Conservation (phyloP, 2,888 invertebrate genomes). For the Adelphocoris suturalis region DNA sequence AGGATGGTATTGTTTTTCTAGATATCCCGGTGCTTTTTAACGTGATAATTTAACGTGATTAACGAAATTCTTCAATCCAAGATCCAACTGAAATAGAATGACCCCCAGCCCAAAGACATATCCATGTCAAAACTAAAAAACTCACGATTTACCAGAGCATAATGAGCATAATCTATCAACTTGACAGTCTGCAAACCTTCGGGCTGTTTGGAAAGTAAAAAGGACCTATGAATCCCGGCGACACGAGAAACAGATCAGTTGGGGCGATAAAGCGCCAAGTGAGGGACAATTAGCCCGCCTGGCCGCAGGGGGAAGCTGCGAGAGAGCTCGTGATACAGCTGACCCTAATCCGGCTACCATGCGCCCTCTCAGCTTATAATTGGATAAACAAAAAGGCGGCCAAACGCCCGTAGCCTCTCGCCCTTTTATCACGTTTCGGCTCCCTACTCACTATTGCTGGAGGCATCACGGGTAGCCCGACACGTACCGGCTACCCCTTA, state of each 20-base stretch:
- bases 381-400: slow-evolving; percentile 69
- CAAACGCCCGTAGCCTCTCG: slow-evolving; percentile 39
- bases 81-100: no score
- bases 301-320: neutral
- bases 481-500: neutral
- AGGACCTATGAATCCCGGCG: neutral
- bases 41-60: no score
- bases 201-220: no score
- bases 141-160: no score
- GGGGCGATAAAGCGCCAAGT: slow-evolving; percentile 26
- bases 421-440: slow-evolving; percentile 9
- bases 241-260: slow-evolving; percentile 6
- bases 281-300: slow-evolving; percentile 9
- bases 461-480: neutral
- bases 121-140: no score
- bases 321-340: slow-evolving; percentile 67
- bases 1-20: no score
- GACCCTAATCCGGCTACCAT: slow-evolving; percentile 70
- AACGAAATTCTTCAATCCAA: no score
- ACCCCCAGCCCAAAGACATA: no score
- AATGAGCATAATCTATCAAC: no score
- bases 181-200: no score
- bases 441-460: neutral
- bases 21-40: no score
- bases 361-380: slow-evolving; percentile 59